Base-by-base conservation (phyloP, 2,113 vertebrate species). In the Lophura nycthemera region DNA sequence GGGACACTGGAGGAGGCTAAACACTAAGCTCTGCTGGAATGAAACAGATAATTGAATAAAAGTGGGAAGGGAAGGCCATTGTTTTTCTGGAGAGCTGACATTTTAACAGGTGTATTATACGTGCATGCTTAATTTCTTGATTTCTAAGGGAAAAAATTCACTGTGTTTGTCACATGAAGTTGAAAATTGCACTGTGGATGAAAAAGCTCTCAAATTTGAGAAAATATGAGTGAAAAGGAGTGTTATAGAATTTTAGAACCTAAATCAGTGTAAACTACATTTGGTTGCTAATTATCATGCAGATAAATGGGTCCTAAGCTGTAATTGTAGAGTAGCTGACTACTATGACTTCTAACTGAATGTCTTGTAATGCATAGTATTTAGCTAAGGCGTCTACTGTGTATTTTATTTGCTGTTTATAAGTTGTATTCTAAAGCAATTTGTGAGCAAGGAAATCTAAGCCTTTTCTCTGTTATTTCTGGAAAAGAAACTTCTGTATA, bases 41-140 rank as follows among this genome's bases (percentile, higher is more conserved):
- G 45, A 78, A 83, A 64, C 36, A 86, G 38, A 40, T 88, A 92
- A 81, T 67, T 86, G 73, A 78, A 57, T 65, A n/a, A 73, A 71
- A 61, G 72, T 90, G 83, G 88, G 90, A 95, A 92, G 82, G 40
- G 45, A 95, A 84, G 86, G 66, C 77, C 84, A 70, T 87, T 93
- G 73, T 92, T 93, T 94, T 94, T 86, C 69, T 92, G 42, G 89
- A 61, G 36, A 81, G n/a, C 40, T 92, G 81, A 52, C 61, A 29
- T 90, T 93, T 93, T 84, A 92, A 90, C 54, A 84, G 40, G 16
- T 79, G 30, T 76, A 43, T 88, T 80, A 65, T 67, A 52, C 27
- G 27, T 94, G 17, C 8, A 2, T 92, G 30, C 29, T 88, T 78
- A 47, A 25, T 89, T 96, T 56, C 78, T 65, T 72, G 17, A 34